Conservation (phyloP, 1,140 invertebrate genomes). For the Procambarus virginalis region DNA sequence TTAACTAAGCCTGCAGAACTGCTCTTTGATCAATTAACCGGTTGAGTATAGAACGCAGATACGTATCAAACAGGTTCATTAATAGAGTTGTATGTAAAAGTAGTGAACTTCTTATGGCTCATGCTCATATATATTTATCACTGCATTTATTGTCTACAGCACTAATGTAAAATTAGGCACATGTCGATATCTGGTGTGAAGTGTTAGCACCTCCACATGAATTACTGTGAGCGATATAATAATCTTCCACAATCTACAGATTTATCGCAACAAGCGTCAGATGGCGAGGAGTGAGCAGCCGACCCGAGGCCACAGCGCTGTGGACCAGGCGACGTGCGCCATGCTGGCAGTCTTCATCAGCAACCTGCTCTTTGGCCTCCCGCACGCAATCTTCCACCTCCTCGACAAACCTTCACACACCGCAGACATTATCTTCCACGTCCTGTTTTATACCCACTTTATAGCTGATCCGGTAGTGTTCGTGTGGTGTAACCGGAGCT, state of each 20-base stretch:
- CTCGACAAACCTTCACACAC: not conserved
- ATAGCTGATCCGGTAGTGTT: slow-evolving; percentile 15
- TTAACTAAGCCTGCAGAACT: too few relatives aligned
- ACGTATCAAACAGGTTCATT: too few relatives aligned
- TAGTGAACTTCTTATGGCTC: too few relatives aligned
- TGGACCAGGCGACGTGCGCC: slow-evolving; percentile 23
- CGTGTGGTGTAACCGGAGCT: slow-evolving; percentile 23
- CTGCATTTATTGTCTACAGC: too few relatives aligned
- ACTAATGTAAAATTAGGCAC: too few relatives aligned
- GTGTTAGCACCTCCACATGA: too few relatives aligned
- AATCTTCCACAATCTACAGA: not conserved
- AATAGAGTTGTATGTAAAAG: too few relatives aligned
- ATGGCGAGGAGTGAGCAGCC: not conserved
- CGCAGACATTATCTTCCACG: not conserved
- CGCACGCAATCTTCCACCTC: slow-evolving; percentile 16
- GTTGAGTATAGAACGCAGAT: too few relatives aligned
- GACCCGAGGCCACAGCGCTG: not conserved
- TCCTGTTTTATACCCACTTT: slow-evolving; percentile 33
- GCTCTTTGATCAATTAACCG: too few relatives aligned
- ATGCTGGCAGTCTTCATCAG: slow-evolving; percentile 37
- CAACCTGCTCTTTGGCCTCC: slow-evolving; percentile 30
- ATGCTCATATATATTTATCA: too few relatives aligned
- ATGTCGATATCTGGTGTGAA: too few relatives aligned
- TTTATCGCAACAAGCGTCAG: slow-evolving; percentile 14
- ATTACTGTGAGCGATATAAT: too few relatives aligned